These are phyloP conservation scores for Pelobates fuscus DNA, from an alignment of 2,113 vertebrate species.

Conservation along the genomic window DNA sequence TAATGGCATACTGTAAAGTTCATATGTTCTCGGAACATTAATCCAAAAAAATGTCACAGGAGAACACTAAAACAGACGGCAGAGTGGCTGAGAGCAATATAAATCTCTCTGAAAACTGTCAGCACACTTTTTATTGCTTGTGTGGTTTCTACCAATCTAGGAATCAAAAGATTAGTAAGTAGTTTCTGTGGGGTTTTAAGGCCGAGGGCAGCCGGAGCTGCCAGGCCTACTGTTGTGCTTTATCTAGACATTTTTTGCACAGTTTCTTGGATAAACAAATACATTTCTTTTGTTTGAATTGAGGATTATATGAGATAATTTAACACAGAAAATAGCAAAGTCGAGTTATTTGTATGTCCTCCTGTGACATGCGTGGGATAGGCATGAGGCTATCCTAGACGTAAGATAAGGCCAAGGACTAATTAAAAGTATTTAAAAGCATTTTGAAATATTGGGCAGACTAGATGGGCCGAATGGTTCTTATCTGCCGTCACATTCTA, in stretches of 20 bases:
- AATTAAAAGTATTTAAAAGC: too few species aligned
- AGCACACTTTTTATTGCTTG: constrained; percentile 28
- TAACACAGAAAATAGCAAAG: too few species aligned
- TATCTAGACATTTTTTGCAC: neutral
- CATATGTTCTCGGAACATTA: constrained; percentile 39
- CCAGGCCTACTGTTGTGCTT: neutral
- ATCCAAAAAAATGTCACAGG: constrained; percentile 43
- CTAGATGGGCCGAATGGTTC: too few species aligned
- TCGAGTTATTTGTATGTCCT: neutral
- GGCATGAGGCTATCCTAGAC: too few species aligned
- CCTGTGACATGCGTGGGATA: too few species aligned
- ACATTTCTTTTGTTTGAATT: too few species aligned
- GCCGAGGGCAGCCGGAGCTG: neutral
- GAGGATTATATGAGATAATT: too few species aligned
- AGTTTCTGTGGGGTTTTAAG: neutral
- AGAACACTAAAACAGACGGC: constrained; percentile 46
- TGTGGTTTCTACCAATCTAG: constrained; percentile 34
- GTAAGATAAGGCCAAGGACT: too few species aligned
- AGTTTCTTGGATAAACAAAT: too few species aligned
- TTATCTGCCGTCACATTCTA: too few species aligned
- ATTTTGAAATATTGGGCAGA: too few species aligned
- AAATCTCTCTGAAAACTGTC: constrained; percentile 41
- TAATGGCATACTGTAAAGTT: constrained; percentile 43
- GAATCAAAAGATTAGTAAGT: constrained; percentile 19
- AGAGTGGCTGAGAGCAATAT: constrained; percentile 44